Percentiles rank a stretch among this genome's conserved stretches.
Evolutionary conservation across 2,888 invertebrate species (phyloP).

Genomic region (Cerceris ruficornis): DNA sequence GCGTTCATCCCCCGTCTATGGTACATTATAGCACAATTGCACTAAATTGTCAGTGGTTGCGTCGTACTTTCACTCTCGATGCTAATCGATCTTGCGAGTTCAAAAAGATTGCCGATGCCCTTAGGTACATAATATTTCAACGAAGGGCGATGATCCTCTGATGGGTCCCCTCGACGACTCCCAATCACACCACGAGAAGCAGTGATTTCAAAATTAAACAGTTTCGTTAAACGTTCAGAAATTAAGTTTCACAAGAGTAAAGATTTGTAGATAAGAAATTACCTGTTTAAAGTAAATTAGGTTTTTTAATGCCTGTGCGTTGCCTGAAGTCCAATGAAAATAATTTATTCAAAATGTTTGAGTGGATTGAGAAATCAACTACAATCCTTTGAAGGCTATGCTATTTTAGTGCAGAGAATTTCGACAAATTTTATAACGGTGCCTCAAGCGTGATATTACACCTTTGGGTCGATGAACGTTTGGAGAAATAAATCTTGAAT

Average conservation of each 20-base stretch:
- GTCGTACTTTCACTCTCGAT: constrained; percentile 22
- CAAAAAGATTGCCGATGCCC: background rate
- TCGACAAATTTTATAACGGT: no score
- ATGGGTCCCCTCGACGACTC: background rate
- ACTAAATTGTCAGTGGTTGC: constrained; percentile 11
- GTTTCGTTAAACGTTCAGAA: background rate
- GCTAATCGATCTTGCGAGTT: constrained; percentile 8
- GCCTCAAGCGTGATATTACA: no score
- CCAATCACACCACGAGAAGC: background rate
- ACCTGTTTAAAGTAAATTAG: no score
- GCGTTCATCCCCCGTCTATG: constrained; percentile 21
- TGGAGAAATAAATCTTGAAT: no score
- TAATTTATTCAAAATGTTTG: no score
- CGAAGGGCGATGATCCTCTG: background rate
- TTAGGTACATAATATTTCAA: background rate
- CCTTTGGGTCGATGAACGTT: no score
- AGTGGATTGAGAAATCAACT: no score
- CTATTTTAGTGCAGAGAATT: no score
- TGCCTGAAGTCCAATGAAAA: no score
- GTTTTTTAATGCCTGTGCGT: no score
- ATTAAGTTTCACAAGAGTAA: background rate
- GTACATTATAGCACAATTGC: constrained; percentile 26
- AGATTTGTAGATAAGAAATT: background rate
- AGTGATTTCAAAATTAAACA: background rate
- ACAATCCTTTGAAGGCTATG: no score